These are phyloP conservation scores for Limnephilus lunatus DNA, from an alignment of 2,888 invertebrate genomes.

Conservation along the genomic window DNA sequence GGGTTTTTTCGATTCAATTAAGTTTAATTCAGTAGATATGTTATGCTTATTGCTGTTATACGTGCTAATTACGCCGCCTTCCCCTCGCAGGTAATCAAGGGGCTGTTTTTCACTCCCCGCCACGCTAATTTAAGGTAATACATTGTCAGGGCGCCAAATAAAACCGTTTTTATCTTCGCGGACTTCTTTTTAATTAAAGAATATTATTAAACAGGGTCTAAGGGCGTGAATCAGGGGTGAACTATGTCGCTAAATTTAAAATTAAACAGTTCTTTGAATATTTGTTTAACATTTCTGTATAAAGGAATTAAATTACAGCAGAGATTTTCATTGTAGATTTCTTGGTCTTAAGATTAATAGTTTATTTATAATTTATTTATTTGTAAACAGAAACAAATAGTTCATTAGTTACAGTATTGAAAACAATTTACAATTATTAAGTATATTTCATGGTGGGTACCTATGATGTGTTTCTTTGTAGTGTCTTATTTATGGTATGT, in stretches of 20 bases:
- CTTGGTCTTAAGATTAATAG: background rate
- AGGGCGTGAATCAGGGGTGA: background rate
- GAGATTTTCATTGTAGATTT: background rate
- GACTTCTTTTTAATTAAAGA: constrained; percentile 39
- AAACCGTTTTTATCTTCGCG: constrained; percentile 26
- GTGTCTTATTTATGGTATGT: no score
- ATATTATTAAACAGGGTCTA: background rate
- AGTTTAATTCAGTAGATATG: background rate
- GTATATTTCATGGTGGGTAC: no score
- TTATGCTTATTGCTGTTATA: background rate
- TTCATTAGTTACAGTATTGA: no score
- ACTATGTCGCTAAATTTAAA: background rate
- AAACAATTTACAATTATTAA: no score
- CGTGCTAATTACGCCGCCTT: background rate
- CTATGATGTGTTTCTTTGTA: no score
- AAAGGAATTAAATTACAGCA: background rate
- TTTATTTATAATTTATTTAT: no score
- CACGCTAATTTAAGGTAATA: constrained; percentile 28
- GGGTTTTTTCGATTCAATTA: background rate
- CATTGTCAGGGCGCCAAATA: constrained; percentile 36
- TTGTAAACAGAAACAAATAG: no score
- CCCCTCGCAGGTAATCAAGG: background rate
- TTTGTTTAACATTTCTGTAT: background rate
- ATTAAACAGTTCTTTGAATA: background rate
- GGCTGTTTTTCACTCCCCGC: constrained; percentile 10